Percentiles rank a stretch among this genome's conserved stretches.
These are phyloP conservation scores for Stegastes partitus DNA, from an alignment of 2,113 vertebrate species.

Conservation along the genomic window DNA sequence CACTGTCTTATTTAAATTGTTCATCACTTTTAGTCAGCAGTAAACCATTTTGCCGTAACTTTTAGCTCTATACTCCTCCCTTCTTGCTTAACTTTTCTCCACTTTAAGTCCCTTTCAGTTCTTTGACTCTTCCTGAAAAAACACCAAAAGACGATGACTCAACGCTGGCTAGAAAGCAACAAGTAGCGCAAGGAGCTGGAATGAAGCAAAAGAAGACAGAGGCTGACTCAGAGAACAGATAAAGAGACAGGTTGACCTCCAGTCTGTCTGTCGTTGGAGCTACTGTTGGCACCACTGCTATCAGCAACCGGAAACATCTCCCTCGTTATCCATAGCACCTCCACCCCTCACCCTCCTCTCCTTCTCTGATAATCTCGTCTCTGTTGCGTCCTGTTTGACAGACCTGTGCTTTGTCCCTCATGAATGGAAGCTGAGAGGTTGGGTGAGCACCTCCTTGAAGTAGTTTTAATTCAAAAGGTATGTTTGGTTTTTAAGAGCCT, in stretches of 20 bases:
- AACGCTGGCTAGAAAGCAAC: background rate
- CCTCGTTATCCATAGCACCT: conserved; percentile 74
- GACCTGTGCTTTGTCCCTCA: conserved; percentile 70
- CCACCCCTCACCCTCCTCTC: conserved; percentile 38
- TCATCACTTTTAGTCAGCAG: background rate
- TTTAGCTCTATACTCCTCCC: background rate
- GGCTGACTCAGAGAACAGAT: conserved; percentile 42
- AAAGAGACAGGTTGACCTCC: conserved; percentile 65
- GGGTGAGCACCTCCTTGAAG: conserved; percentile 52
- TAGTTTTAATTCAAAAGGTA: conserved; percentile 49
- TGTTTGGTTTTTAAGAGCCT: conserved; percentile 47
- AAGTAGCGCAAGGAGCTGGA: background rate
- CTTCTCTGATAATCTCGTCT: conserved; percentile 66
- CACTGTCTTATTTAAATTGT: background rate
- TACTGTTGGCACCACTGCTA: conserved; percentile 79
- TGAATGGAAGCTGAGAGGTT: conserved; percentile 50
- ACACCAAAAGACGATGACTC: conserved; percentile 17
- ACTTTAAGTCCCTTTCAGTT: background rate
- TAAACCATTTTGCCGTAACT: too few species aligned
- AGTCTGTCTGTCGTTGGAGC: conserved; percentile 67
- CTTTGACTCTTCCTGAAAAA: background rate
- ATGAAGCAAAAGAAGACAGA: conserved; percentile 40
- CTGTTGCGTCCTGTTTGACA: conserved; percentile 70
- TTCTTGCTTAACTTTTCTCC: background rate
- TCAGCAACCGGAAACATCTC: conserved; percentile 79